These are phyloP conservation scores for Bubalus kerabau DNA, from an alignment of 2,113 vertebrate genomes.

Conservation along the genomic window DNA sequence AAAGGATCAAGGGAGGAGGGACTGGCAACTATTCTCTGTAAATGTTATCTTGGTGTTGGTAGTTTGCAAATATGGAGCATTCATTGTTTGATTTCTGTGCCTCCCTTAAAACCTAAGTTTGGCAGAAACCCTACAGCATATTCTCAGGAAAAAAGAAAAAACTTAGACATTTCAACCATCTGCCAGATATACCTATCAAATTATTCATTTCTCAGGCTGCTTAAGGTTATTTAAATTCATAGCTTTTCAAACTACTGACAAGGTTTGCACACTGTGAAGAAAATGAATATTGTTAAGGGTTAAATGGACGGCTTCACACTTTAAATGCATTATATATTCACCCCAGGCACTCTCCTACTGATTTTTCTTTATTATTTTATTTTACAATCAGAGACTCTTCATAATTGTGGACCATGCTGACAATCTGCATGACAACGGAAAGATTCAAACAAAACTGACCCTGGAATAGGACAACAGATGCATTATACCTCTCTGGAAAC, in stretches of 20 bases:
- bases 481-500: background rate
- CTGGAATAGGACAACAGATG: background rate
- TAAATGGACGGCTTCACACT: conserved; percentile 73
- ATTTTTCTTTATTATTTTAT: conserved; percentile 72
- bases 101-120: conserved; percentile 60
- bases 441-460: conserved; percentile 69
- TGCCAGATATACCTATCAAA: conserved; percentile 74
- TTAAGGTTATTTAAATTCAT: conserved; percentile 79
- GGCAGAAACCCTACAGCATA: conserved; percentile 51
- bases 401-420: conserved; percentile 61
- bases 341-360: conserved; percentile 42
- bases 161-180: conserved; percentile 55
- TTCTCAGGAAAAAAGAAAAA: conserved; percentile 44
- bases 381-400: conserved; percentile 69
- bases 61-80: conserved; percentile 53
- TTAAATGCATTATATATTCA: conserved; percentile 73
- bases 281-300: conserved; percentile 73
- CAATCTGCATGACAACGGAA: conserved; percentile 62
- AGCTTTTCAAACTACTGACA: conserved; percentile 73
- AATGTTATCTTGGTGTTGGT: background rate
- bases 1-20: background rate
- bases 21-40: background rate
- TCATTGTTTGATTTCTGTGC: conserved; percentile 59
- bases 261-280: conserved; percentile 71
- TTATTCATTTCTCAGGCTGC: conserved; percentile 71